phyloP scores from a whole-genome alignment of 2,888 invertebrate genomes.

The Oscheius sp. region DNA sequence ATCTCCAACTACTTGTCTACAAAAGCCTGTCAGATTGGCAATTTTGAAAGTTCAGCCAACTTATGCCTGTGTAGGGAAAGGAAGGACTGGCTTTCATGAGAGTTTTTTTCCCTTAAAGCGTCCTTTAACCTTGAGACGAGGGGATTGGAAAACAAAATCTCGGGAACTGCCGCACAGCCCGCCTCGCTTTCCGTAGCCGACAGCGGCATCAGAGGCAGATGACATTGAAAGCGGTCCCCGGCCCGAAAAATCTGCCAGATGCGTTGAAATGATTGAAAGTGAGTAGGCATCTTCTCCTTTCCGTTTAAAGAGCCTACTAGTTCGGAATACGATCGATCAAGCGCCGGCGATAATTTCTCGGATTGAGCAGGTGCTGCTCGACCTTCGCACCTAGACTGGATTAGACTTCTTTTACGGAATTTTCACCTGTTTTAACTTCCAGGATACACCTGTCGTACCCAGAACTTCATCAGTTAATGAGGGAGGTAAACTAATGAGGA shows the following conservation, averaged over 20 bases:
- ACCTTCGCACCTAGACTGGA: constrained; percentile 21
- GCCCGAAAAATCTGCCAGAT: constrained; percentile 35
- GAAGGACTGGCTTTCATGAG: not conserved
- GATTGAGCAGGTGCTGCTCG: constrained; percentile 22
- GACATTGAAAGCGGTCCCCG: constrained; percentile 25
- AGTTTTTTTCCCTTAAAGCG: constrained; percentile 21
- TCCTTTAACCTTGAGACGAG: constrained; percentile 27
- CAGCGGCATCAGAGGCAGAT: constrained; percentile 19
- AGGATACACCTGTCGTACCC: not conserved
- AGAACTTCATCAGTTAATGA: too few species aligned
- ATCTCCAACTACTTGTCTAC: not conserved
- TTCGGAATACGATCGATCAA: not conserved
- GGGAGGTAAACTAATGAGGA: too few species aligned
- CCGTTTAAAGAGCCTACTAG: not conserved
- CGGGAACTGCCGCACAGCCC: constrained; percentile 27
- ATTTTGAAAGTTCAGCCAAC: constrained; percentile 2
- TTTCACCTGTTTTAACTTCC: constrained; percentile 21
- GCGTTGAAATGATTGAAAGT: constrained; percentile 21
- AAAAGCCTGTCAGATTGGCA: not conserved
- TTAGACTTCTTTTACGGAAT: constrained; percentile 8
- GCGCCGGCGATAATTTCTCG: not conserved
- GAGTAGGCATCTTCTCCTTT: constrained; percentile 12
- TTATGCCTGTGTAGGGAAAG: constrained; percentile 1
- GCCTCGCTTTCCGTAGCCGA: constrained; percentile 26
- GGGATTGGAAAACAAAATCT: constrained; percentile 32